These are phyloP conservation scores for Thecocarcelia acutangulata DNA, from an alignment of 2,888 invertebrate genomes.

Conservation along the genomic window DNA sequence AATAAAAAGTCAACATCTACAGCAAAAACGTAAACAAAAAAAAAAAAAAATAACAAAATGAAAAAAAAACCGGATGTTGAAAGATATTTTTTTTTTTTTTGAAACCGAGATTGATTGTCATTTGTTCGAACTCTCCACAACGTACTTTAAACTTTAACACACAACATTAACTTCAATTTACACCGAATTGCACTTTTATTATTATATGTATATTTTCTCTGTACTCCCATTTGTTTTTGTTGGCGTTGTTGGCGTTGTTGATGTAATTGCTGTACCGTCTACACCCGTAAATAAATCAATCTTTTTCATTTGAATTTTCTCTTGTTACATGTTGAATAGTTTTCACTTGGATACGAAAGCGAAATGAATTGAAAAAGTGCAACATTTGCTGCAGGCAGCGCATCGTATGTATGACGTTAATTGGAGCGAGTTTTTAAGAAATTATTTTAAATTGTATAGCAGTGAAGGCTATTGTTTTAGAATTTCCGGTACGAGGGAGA, in stretches of 20 bases:
- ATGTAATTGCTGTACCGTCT: constrained; percentile 24
- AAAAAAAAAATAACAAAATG: no score
- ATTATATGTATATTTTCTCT: constrained; percentile 3
- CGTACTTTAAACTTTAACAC: constrained; percentile 64
- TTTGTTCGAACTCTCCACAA: constrained; percentile 14
- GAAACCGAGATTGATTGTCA: constrained; percentile 46
- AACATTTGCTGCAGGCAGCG: constrained; percentile 30
- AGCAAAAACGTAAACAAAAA: constrained; percentile 38
- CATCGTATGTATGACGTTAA: constrained; percentile 19
- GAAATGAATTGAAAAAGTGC: constrained; percentile 57
- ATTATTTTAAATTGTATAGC: not conserved
- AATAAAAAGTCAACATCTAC: constrained; percentile 25
- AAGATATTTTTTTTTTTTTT: constrained; percentile 31
- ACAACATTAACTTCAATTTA: constrained; percentile 67
- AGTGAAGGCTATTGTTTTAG: not conserved
- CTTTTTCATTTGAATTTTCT: constrained; percentile 40
- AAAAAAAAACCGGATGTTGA: constrained; percentile 60
- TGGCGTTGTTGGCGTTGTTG: no score
- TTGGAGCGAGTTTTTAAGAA: constrained; percentile 9
- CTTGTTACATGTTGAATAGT: not conserved
- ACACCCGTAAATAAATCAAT: constrained; percentile 55
- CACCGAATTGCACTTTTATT: constrained; percentile 48
- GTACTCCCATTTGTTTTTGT: constrained; percentile 12
- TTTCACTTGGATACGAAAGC: constrained; percentile 56
- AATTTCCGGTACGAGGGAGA: constrained; percentile 30